These are phyloP conservation scores for Metellina segmentata DNA, from an alignment of 2,888 invertebrate species.

Conservation along the genomic window DNA sequence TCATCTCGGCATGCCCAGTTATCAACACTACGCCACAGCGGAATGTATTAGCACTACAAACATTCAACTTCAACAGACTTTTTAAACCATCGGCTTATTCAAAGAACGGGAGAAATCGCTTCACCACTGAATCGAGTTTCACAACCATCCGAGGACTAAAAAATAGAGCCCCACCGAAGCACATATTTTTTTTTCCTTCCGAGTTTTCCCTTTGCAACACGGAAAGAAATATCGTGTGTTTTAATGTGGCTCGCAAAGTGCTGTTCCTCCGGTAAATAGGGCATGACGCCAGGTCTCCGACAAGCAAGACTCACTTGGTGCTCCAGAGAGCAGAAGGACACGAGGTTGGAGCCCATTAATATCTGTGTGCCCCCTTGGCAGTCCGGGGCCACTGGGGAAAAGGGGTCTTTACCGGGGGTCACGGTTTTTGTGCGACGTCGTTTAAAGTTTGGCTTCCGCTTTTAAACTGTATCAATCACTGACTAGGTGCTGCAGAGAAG, in stretches of 20 bases:
- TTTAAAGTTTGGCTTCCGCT: slow-evolving; percentile 74
- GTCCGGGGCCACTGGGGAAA: slow-evolving; percentile 46
- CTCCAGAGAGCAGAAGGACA: slow-evolving; percentile 27
- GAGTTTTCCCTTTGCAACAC: background rate
- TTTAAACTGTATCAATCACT: slow-evolving; percentile 76
- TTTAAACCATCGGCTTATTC: background rate
- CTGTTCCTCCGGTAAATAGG: slow-evolving; percentile 72
- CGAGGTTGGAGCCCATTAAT: slow-evolving; percentile 67
- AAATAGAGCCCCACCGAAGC: background rate
- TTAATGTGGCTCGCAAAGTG: slow-evolving; percentile 52
- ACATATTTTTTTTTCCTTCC: slow-evolving; percentile 1
- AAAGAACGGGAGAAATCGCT: background rate
- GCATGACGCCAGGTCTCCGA: slow-evolving; percentile 65
- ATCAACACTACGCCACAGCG: no score
- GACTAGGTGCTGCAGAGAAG: slow-evolving; percentile 74
- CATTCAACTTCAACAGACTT: background rate
- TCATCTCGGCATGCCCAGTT: no score
- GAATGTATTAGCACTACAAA: background rate
- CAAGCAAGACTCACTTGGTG: slow-evolving; percentile 72
- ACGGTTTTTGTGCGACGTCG: slow-evolving; percentile 75
- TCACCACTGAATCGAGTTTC: slow-evolving; percentile 32
- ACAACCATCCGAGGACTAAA: slow-evolving; percentile 36
- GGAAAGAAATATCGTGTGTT: slow-evolving; percentile 56
- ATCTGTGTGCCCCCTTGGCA: slow-evolving; percentile 64
- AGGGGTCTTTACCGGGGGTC: slow-evolving; percentile 64